Evolutionary conservation across 2,113 vertebrate species (phyloP).

Genomic region (Isichthys henryi): DNA sequence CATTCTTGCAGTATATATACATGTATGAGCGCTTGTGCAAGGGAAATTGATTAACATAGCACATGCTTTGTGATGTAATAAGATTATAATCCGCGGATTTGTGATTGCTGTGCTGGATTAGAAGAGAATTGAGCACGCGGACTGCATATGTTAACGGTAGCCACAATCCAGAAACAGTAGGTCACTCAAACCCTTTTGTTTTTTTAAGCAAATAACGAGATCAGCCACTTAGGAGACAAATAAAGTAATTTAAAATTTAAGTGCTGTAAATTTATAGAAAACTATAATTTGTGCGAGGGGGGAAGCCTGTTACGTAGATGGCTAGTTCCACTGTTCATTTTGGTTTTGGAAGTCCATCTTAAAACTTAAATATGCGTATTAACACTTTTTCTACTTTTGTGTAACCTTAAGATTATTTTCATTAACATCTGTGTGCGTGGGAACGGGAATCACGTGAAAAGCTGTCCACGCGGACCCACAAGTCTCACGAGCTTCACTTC

Average conservation of each 20-base stretch:
- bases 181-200: not conserved
- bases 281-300: not conserved
- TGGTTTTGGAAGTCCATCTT: not conserved
- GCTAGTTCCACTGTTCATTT: not conserved
- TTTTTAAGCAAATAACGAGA: not conserved
- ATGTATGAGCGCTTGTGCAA: not conserved
- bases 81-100: not conserved
- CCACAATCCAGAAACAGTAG: not conserved
- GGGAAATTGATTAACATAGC: not conserved
- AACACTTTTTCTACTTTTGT: not conserved
- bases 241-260: not conserved
- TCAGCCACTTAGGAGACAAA: not conserved
- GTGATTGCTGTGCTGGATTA: not conserved
- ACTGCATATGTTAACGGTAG: not conserved
- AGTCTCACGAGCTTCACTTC: not conserved
- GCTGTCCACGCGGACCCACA: not conserved
- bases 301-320: not conserved
- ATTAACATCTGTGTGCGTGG: not conserved
- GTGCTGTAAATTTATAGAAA: not conserved
- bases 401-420: not conserved
- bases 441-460: not conserved
- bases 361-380: not conserved
- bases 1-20: not conserved
- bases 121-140: not conserved
- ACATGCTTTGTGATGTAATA: not conserved